phyloP scores from a whole-genome alignment of 2,888 invertebrate genomes.

The Gastracanthus pulcherrimus region DNA sequence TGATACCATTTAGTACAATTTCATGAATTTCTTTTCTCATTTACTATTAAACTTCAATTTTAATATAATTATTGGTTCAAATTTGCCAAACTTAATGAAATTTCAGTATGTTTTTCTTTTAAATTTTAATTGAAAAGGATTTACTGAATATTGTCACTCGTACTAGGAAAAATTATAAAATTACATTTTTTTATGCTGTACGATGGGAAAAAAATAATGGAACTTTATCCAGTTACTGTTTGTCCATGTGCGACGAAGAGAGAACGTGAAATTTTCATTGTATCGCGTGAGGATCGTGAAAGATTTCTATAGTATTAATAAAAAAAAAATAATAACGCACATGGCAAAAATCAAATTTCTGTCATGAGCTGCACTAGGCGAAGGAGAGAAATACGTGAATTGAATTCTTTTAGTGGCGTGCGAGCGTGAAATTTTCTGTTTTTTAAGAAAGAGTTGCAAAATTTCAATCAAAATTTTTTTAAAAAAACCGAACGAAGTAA shows the following conservation, averaged over 20 bases:
- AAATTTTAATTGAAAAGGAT: too few species aligned
- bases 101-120: too few species aligned
- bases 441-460: constrained; percentile 14
- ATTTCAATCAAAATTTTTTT: constrained; percentile 55
- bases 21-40: too few species aligned
- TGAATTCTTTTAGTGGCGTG: constrained; percentile 40
- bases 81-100: too few species aligned
- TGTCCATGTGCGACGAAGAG: background rate
- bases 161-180: too few species aligned
- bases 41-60: too few species aligned
- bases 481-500: constrained; percentile 17
- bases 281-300: constrained; percentile 31
- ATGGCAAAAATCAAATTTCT: constrained; percentile 56
- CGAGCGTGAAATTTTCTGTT: constrained; percentile 22
- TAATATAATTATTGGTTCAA: too few species aligned
- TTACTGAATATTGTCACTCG: too few species aligned
- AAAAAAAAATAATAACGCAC: constrained; percentile 15
- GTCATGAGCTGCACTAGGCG: constrained; percentile 22
- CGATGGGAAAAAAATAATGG: background rate
- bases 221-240: constrained; percentile 34
- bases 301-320: constrained; percentile 54
- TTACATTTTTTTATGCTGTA: background rate
- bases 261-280: constrained; percentile 46
- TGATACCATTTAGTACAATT: too few species aligned
- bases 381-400: constrained; percentile 33